A percentile compares a stretch with the other conserved stretches of the same genome.
These are phyloP conservation scores for Prorops nasuta DNA, from an alignment of 1,140 invertebrate species.

Conservation along the genomic window DNA sequence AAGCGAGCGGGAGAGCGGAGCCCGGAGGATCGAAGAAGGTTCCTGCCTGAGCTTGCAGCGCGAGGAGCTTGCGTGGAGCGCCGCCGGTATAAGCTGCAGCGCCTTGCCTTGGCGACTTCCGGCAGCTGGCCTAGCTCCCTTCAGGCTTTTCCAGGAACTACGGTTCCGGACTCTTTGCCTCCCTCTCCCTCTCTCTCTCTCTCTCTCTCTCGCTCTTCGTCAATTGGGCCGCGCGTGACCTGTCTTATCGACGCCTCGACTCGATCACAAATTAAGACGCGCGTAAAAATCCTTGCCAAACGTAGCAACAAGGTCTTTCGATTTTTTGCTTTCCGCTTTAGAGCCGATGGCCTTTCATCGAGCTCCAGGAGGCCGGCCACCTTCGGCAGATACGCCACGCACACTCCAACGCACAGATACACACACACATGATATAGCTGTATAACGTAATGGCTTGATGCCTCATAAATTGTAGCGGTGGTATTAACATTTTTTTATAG, in stretches of 20 bases:
- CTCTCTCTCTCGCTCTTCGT: too few relatives aligned
- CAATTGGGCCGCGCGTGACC: slow-evolving; percentile 16
- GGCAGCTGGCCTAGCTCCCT: slow-evolving; percentile 36
- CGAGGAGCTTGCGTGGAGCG: slow-evolving; percentile 16
- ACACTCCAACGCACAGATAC: too few relatives aligned
- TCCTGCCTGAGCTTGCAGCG: slow-evolving; percentile 20
- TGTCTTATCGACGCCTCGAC: slow-evolving; percentile 46
- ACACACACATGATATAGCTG: too few relatives aligned
- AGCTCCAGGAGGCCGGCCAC: too few relatives aligned
- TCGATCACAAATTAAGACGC: not conserved
- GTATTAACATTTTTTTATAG: too few relatives aligned
- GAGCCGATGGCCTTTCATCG: too few relatives aligned
- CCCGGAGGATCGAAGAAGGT: slow-evolving; percentile 22
- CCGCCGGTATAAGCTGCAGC: slow-evolving; percentile 20
- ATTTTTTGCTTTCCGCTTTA: too few relatives aligned
- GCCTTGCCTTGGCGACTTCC: slow-evolving; percentile 38
- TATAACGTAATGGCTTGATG: too few relatives aligned
- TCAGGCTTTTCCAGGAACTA: slow-evolving; percentile 37
- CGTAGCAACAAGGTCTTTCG: too few relatives aligned
- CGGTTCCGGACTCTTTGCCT: slow-evolving; percentile 34
- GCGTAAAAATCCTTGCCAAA: not conserved
- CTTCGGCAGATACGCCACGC: too few relatives aligned
- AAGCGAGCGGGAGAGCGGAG: slow-evolving; percentile 17
- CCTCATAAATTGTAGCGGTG: too few relatives aligned
- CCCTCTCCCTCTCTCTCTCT: too few relatives aligned